A percentile compares a stretch with the other conserved stretches of the same genome.
These are phyloP conservation scores for Etia nguti DNA, from an alignment of 2,113 vertebrate genomes.

Conservation along the genomic window DNA sequence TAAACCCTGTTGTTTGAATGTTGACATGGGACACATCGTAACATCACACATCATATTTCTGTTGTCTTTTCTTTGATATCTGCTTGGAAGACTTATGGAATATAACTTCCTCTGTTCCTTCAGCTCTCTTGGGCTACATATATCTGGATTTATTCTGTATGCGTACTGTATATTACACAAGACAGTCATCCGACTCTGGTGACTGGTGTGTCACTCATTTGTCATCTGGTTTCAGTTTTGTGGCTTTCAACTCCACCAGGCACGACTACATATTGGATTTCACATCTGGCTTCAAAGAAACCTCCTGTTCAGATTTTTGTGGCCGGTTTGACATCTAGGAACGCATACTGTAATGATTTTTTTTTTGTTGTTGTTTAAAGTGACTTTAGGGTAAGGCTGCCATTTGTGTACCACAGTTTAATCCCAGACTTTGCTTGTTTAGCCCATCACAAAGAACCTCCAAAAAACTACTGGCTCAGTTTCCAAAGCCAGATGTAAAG, in stretches of 20 bases:
- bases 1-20: background rate
- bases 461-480: background rate
- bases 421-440: conserved; percentile 11
- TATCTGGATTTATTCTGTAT: background rate
- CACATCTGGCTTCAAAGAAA: conserved; percentile 54
- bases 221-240: conserved; percentile 44
- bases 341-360: background rate
- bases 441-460: background rate
- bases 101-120: background rate
- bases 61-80: background rate
- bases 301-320: conserved; percentile 14
- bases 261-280: conserved; percentile 21
- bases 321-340: background rate
- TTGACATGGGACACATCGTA: background rate
- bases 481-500: conserved; percentile 41
- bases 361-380: background rate
- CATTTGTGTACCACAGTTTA: conserved; percentile 29
- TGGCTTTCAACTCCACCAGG: conserved; percentile 3
- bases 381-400: conserved; percentile 9
- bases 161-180: background rate
- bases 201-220: conserved; percentile 22
- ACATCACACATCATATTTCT: background rate
- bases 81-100: background rate
- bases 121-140: background rate
- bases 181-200: background rate